phyloP scores from a whole-genome alignment of 2,888 invertebrate species.

The Papilio demoleus region DNA sequence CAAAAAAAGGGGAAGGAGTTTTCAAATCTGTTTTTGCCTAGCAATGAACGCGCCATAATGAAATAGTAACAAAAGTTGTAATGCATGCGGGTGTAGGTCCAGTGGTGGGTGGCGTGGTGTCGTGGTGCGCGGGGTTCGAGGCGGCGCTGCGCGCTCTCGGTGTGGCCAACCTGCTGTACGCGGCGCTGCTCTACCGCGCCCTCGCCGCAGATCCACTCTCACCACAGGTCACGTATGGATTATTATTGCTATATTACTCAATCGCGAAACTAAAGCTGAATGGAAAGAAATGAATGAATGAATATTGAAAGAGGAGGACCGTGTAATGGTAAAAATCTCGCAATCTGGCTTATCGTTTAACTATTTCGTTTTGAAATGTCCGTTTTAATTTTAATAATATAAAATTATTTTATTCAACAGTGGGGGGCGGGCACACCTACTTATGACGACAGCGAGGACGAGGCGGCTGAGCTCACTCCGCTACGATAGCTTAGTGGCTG shows the following conservation, averaged over 20 bases:
- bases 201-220: constrained; percentile 62
- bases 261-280: no score
- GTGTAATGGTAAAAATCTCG: no score
- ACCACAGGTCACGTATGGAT: constrained; percentile 58
- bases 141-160: constrained; percentile 64
- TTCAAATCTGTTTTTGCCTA: no score
- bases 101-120: constrained; percentile 63
- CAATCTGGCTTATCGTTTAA: no score
- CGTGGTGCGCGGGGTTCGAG: constrained; percentile 66
- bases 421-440: constrained; percentile 62
- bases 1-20: no score
- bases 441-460: constrained; percentile 49
- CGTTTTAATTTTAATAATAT: no score
- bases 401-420: constrained; percentile 46
- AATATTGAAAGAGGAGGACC: no score
- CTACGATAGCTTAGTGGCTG: constrained; percentile 40
- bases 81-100: constrained; percentile 56
- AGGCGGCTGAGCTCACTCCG: constrained; percentile 47
- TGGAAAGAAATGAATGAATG: no score
- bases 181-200: constrained; percentile 60
- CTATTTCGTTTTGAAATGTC: no score
- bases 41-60: no score
- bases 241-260: no score
- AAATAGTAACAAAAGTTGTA: no score
- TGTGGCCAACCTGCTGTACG: constrained; percentile 70